phyloP scores from a whole-genome alignment of 2,113 vertebrate genomes.

The Carassius carassius region DNA sequence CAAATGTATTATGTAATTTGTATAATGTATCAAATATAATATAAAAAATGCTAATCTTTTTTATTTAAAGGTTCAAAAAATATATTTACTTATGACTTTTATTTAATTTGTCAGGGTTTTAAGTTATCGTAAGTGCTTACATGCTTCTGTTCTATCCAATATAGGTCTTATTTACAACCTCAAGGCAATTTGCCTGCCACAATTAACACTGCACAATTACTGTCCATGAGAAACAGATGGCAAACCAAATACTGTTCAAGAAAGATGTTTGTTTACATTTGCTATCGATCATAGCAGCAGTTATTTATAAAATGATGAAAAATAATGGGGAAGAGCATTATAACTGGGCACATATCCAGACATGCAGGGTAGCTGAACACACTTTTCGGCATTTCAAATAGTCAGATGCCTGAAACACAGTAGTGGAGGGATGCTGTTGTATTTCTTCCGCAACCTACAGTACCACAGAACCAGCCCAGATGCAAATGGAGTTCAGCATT shows the following conservation, averaged over 20 bases:
- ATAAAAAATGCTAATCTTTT: not conserved
- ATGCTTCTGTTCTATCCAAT: not conserved
- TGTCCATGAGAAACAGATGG: not conserved
- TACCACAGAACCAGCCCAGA: not conserved
- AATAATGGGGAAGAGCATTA: not conserved
- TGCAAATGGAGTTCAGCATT: not conserved
- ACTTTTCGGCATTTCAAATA: not conserved
- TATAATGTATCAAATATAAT: not conserved
- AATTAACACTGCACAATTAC: not conserved
- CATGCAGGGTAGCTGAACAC: not conserved
- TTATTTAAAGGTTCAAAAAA: not conserved
- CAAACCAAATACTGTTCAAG: not conserved
- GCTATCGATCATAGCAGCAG: not conserved
- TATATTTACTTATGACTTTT: not conserved
- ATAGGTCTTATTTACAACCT: not conserved
- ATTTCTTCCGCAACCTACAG: not conserved
- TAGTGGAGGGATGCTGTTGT: not conserved
- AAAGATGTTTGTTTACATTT: slow-evolving; percentile 4
- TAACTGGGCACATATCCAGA: not conserved
- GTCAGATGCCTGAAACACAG: not conserved
- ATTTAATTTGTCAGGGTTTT: not conserved
- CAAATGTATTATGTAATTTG: not conserved
- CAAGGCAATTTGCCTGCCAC: not conserved
- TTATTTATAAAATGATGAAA: not conserved
- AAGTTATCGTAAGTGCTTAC: not conserved